Conservation (phyloP, 2,797 vertebrate species). For the Dipus sagitta region DNA sequence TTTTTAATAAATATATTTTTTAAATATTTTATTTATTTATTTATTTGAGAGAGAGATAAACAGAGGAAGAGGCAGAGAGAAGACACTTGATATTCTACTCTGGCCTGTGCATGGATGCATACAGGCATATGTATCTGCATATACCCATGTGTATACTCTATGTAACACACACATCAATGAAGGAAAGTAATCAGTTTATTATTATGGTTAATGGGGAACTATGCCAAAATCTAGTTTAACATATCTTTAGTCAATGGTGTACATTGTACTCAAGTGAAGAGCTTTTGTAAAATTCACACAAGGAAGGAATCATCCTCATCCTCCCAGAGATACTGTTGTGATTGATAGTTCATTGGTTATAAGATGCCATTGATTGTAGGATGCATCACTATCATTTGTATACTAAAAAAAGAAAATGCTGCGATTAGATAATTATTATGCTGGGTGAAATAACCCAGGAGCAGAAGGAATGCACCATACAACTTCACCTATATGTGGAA, state of each 20-base stretch:
- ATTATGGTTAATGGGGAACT: constrained; percentile 9
- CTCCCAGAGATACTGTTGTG: not conserved
- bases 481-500: not conserved
- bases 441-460: not conserved
- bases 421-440: not conserved
- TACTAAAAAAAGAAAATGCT: constrained; percentile 30
- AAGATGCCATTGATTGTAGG: not conserved
- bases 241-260: not conserved
- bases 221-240: not conserved
- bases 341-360: constrained; percentile 20
- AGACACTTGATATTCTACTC: no score
- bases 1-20: no score
- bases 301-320: not conserved
- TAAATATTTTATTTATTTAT: no score
- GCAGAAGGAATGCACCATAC: not conserved
- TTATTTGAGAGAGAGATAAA: no score
- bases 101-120: no score
- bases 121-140: no score
- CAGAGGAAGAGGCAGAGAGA: no score
- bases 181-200: constrained; percentile 4
- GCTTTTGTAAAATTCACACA: constrained; percentile 18
- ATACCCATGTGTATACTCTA: no score
- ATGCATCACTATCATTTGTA: not conserved
- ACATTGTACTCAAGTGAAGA: not conserved
- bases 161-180: not conserved